Conservation (phyloP, 2,797 vertebrate genomes). For the Brachyalestes nurse region DNA sequence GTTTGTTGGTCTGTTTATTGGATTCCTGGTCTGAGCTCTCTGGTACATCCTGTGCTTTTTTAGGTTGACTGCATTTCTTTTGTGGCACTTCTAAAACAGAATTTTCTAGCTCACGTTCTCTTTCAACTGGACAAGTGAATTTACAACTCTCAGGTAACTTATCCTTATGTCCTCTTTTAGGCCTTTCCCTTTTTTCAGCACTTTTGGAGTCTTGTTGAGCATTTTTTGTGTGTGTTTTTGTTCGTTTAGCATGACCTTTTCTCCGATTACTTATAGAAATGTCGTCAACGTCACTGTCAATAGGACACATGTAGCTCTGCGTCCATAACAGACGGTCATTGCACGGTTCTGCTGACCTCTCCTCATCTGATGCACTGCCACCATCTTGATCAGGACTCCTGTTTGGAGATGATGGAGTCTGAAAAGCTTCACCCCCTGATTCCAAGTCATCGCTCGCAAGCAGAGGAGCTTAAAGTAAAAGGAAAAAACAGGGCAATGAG, state of each 20-base stretch:
- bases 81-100: not conserved
- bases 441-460: not conserved
- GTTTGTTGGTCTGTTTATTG: not conserved
- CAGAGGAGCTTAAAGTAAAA: slow-evolving; percentile 17
- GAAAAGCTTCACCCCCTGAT: not conserved
- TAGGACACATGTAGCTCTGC: slow-evolving; percentile 18
- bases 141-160: not conserved
- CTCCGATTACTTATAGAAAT: not conserved
- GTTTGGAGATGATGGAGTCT: not conserved
- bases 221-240: not conserved
- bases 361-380: not conserved
- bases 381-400: not conserved
- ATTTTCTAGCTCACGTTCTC: not conserved
- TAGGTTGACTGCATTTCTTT: not conserved
- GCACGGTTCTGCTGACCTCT: not conserved
- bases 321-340: not conserved
- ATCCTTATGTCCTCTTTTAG: not conserved
- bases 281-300: slow-evolving; percentile 15
- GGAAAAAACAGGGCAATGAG: not conserved
- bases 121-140: not conserved
- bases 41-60: not conserved
- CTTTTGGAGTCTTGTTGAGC: not conserved
- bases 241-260: not conserved
- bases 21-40: not conserved
- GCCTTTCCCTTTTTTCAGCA: not conserved